phyloP scores from a whole-genome alignment of 2,888 invertebrate species.

The Anarsia innoxiella region DNA sequence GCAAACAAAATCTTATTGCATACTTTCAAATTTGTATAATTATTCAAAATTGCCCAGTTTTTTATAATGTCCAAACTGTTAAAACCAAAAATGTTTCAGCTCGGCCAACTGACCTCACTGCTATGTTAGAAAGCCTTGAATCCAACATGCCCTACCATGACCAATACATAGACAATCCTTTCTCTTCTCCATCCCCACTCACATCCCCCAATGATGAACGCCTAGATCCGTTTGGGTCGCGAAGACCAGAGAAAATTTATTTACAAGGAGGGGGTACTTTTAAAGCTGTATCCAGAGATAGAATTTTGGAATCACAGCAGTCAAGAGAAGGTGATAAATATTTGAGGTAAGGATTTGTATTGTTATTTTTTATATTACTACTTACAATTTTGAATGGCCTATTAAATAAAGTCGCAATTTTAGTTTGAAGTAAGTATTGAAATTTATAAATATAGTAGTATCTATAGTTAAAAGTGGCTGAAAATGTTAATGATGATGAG shows the following conservation, averaged over 20 bases:
- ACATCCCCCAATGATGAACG: constrained; percentile 69
- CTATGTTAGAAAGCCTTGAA: constrained; percentile 63
- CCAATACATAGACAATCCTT: constrained; percentile 69
- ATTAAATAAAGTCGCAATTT: too few relatives aligned
- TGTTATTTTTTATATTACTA: too few relatives aligned
- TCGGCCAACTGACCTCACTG: constrained; percentile 58
- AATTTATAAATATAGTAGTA: too few relatives aligned
- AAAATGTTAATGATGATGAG: too few relatives aligned
- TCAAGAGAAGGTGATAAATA: constrained; percentile 62
- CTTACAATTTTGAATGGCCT: too few relatives aligned
- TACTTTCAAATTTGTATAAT: too few relatives aligned
- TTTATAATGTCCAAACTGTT: too few relatives aligned
- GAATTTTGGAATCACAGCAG: constrained; percentile 59
- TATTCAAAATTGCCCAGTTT: too few relatives aligned
- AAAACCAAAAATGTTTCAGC: constrained; percentile 27
- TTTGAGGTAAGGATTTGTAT: constrained; percentile 60
- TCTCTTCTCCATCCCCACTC: constrained; percentile 67
- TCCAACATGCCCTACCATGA: constrained; percentile 58
- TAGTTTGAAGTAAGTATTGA: too few relatives aligned
- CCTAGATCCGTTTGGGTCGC: constrained; percentile 46
- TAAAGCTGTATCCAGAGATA: constrained; percentile 60
- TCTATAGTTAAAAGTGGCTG: too few relatives aligned
- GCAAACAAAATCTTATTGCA: too few relatives aligned
- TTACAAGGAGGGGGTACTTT: constrained; percentile 69
- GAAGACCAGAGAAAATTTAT: constrained; percentile 63